These are phyloP conservation scores for Baryphthengus martii DNA, from an alignment of 2,113 vertebrate genomes.

Conservation along the genomic window DNA sequence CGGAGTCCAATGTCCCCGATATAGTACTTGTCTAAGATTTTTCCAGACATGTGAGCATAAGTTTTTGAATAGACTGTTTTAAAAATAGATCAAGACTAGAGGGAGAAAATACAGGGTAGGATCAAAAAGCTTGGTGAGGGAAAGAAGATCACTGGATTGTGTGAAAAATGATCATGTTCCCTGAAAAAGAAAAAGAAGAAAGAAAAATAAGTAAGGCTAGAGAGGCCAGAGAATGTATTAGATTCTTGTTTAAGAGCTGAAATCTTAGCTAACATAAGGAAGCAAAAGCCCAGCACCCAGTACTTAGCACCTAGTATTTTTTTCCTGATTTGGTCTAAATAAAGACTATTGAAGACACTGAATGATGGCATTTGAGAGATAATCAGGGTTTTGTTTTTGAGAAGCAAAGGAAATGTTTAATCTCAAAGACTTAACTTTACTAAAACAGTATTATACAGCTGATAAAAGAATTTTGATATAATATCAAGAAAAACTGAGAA, in stretches of 20 bases:
- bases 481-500: not conserved
- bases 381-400: not conserved
- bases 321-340: not conserved
- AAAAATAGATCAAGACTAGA: not conserved
- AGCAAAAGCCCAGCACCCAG: not conserved
- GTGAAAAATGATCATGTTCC: not conserved
- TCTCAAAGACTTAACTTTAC: not conserved
- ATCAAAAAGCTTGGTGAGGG: not conserved
- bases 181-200: not conserved
- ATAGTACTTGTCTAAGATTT: not conserved
- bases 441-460: not conserved
- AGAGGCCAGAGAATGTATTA: not conserved
- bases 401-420: not conserved
- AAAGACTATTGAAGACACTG: not conserved
- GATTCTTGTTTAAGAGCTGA: not conserved
- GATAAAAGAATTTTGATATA: not conserved
- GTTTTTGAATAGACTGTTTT: not conserved
- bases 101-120: not conserved
- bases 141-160: not conserved
- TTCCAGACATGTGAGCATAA: not conserved
- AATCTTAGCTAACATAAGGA: not conserved
- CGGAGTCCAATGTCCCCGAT: not conserved
- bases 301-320: not conserved
- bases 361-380: not conserved
- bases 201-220: not conserved